Base-by-base conservation (phyloP, 2,888 invertebrate genomes). In the Trichopria drosophilae region DNA sequence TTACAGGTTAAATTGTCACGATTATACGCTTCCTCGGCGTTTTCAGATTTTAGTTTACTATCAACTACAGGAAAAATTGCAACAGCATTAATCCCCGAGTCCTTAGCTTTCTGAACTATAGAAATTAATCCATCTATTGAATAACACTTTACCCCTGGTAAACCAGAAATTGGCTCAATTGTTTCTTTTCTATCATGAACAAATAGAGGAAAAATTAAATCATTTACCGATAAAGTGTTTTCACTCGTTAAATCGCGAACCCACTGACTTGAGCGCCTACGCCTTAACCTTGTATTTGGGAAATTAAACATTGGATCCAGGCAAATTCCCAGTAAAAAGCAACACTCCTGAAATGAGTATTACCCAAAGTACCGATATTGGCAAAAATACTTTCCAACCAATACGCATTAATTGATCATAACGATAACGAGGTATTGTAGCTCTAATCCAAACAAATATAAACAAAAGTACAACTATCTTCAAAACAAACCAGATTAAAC, bases 381-480 rank as follows among this genome's bases (percentile, higher is more conserved):
- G 47, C 6, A 47, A 12, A 40, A 47, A 40, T 6, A 39, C 47
- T 47, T 39, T 47, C 47, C 47, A 47, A 32, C 47, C 39, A 40
- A 47, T 32, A 15, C 39, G 22, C 47, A 47, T 47, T 32, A 48
- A 29, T 34, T 41, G 41, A 48, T 48, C 48, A 34, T 48, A 49
- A 23, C 49, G 41, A 41, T 42, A 42, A 34, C 42, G 35, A 34
- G 49, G 41, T 34, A 41, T 22, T 41, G 48, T 34, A 32, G 48
- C 48, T 41, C 48, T 40, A 41, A 48, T 26, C 48, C 48, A 48
- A 34, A 48, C 32, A 41, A 48, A 48, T 34, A 48, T 12, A 29
- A 48, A 48, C 24, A 48, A 41, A 48, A 32, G 26, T 40, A 40
- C 24, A 48, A 40, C 9, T 26, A 34, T 41, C 26, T 40, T 40